Conservation (phyloP, 2,888 invertebrate species). For the Chaetogeoica ovagalla region DNA sequence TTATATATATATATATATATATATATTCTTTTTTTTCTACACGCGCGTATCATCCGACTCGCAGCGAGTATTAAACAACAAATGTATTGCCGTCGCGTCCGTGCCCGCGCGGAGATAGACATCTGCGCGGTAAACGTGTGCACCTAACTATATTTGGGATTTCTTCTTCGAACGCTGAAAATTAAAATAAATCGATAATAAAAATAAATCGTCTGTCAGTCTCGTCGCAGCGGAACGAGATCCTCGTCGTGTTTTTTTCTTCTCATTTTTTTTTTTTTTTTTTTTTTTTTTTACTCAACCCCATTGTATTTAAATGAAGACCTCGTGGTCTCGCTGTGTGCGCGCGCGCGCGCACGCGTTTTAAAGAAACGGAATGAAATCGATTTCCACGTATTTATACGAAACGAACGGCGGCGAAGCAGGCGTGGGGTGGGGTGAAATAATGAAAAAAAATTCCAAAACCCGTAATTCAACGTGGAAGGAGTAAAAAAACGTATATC, state of each 20-base stretch:
- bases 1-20: too few species aligned
- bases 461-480: not conserved
- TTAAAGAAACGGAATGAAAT: slow-evolving; percentile 46
- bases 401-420: too few species aligned
- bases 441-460: slow-evolving; percentile 4
- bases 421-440: too few species aligned
- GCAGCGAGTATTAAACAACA: not conserved
- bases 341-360: slow-evolving; percentile 12
- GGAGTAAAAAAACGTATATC: not conserved
- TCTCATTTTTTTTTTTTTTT: slow-evolving; percentile 1
- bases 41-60: not conserved
- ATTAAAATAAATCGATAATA: slow-evolving; percentile 52
- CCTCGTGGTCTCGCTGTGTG: too few species aligned
- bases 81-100: slow-evolving; percentile 21
- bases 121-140: slow-evolving; percentile 15
- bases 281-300: slow-evolving; percentile 11
- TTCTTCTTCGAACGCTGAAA: slow-evolving; percentile 32
- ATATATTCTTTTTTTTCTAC: too few species aligned
- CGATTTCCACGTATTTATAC: slow-evolving; percentile 13
- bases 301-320: slow-evolving; percentile 53
- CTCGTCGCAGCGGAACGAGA: slow-evolving; percentile 36
- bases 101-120: slow-evolving; percentile 29
- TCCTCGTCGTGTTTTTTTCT: slow-evolving; percentile 8
- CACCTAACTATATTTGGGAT: not conserved
- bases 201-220: slow-evolving; percentile 53